Conservation (phyloP, 2,797 vertebrate genomes). For the Limnodromus scolopaceus region DNA sequence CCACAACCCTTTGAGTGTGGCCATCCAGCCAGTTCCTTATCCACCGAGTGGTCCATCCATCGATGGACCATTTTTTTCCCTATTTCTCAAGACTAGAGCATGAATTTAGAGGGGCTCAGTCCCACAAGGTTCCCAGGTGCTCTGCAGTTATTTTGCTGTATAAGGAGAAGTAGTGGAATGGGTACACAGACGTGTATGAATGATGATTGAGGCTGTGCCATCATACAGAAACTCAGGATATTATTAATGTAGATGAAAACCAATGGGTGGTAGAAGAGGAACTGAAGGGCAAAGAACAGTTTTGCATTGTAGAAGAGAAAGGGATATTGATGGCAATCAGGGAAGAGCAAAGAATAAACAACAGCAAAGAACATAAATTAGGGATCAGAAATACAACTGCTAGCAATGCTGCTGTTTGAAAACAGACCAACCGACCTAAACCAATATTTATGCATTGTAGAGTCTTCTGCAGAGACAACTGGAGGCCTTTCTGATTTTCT, state of each 20-base stretch:
- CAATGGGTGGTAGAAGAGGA: not conserved
- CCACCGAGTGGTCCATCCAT: no score
- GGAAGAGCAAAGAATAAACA: slow-evolving; percentile 13
- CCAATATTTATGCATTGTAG: slow-evolving; percentile 39
- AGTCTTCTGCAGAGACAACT: slow-evolving; percentile 37
- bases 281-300: not conserved
- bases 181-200: not conserved
- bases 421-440: slow-evolving; percentile 43
- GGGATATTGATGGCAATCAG: not conserved
- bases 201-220: not conserved
- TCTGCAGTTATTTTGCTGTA: not conserved
- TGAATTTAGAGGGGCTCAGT: not conserved
- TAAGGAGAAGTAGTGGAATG: not conserved
- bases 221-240: not conserved
- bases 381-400: slow-evolving; percentile 9
- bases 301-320: not conserved
- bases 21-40: no score
- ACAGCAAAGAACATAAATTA: not conserved
- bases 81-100: not conserved
- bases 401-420: slow-evolving; percentile 56
- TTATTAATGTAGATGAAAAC: not conserved
- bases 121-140: not conserved
- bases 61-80: not conserved
- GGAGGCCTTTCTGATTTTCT: slow-evolving; percentile 29
- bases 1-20: no score